Evolutionary conservation across 1,140 invertebrate species (phyloP).

Genomic region (Bactericera cockerelli): DNA sequence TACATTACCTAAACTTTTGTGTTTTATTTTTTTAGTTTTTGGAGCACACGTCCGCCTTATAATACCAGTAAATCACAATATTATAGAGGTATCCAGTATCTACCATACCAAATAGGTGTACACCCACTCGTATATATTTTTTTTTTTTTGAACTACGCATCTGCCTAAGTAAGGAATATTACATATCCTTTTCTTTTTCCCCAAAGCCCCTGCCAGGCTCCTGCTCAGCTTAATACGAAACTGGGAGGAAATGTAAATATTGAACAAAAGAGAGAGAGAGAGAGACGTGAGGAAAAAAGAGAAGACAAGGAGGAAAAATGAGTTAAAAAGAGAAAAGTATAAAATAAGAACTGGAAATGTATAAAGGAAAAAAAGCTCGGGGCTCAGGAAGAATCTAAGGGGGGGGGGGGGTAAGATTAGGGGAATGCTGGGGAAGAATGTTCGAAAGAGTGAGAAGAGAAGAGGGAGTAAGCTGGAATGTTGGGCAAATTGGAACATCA

Average conservation of each 20-base stretch:
- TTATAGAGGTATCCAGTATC: no score
- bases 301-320: neutral
- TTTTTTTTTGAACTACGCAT: no score
- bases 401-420: neutral
- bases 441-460: no score
- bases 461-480: no score
- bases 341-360: conserved; percentile 9
- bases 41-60: no score
- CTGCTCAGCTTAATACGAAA: neutral
- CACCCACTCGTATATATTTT: no score
- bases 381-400: neutral
- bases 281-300: neutral
- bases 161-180: conserved; percentile 9
- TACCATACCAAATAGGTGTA: no score
- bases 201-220: neutral
- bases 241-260: conserved; percentile 8
- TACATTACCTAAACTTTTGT: no score
- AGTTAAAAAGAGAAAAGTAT: conserved; percentile 5
- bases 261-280: neutral
- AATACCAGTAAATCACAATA: no score
- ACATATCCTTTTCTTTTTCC: neutral
- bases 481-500: no score
- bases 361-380: neutral
- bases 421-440: no score
- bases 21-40: no score